Percentiles rank a stretch among this genome's conserved stretches.
phyloP scores from a whole-genome alignment of 30 jellyfish, hydroid and myxozoan genomes.

The Calvadosia cruxmelitensis region DNA sequence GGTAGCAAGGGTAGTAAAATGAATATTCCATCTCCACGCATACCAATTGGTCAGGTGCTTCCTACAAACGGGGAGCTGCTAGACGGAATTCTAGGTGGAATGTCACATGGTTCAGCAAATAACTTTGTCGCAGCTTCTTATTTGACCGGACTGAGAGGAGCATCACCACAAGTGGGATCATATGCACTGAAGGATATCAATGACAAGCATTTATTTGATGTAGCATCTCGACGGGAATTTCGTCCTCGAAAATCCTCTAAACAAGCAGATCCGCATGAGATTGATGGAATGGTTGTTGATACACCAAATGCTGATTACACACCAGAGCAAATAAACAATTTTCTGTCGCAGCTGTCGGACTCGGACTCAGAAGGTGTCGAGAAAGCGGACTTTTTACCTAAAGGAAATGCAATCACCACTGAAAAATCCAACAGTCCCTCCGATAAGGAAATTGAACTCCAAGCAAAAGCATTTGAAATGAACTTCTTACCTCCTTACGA shows the following conservation, averaged over 20 bases:
- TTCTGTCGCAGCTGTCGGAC: neutral
- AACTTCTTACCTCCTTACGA: constrained; percentile 5
- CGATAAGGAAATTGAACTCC: neutral
- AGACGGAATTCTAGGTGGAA: neutral
- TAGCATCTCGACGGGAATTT: neutral
- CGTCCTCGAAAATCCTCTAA: neutral
- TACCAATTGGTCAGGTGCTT: neutral
- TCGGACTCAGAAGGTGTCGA: neutral
- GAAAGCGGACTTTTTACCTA: too few relatives aligned
- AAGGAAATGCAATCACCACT: neutral
- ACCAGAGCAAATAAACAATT: neutral
- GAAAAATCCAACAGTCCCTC: neutral
- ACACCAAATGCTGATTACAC: neutral
- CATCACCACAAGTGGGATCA: neutral
- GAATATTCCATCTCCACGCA: neutral
- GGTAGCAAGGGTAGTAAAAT: neutral
- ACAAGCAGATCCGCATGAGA: neutral
- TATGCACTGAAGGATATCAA: neutral
- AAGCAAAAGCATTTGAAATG: neutral
- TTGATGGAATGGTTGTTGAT: neutral
- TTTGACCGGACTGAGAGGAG: neutral
- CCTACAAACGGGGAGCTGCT: neutral
- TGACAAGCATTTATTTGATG: neutral
- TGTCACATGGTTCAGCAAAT: neutral
- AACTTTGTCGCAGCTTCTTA: neutral